Conservation (phyloP, 1,140 invertebrate genomes). For the Drosophila repletoides region DNA sequence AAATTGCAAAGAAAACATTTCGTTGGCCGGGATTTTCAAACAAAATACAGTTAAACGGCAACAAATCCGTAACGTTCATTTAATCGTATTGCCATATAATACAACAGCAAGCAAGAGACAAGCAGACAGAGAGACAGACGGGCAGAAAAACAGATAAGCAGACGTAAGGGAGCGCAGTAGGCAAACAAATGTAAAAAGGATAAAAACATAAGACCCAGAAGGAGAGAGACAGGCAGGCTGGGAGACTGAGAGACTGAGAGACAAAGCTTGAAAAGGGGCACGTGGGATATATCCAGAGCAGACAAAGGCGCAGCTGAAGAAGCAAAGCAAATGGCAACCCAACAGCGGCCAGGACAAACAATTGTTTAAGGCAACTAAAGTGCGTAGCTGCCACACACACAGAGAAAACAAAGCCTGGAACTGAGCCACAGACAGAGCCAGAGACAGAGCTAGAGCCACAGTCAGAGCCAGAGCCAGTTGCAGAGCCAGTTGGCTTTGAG, state of each 20-base stretch:
- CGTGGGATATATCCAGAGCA: constrained; percentile 28
- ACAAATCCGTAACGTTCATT: constrained; percentile 57
- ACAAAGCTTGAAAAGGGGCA: constrained; percentile 25
- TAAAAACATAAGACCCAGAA: constrained; percentile 44
- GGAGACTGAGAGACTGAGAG: no score
- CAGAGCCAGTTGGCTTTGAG: constrained; percentile 21
- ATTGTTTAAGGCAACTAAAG: constrained; percentile 62
- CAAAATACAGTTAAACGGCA: constrained; percentile 36
- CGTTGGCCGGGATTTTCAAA: not conserved
- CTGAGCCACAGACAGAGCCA: constrained; percentile 13
- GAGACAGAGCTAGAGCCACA: constrained; percentile 3
- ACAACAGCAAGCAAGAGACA: constrained; percentile 2
- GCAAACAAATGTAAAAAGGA: constrained; percentile 54
- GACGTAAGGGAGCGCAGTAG: constrained; percentile 17
- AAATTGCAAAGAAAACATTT: constrained; percentile 4
- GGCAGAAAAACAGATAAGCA: constrained; percentile 11
- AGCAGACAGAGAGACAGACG: constrained; percentile 19
- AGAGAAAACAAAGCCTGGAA: constrained; percentile 29
- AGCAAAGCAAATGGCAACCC: constrained; percentile 30
- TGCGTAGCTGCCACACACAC: constrained; percentile 38
- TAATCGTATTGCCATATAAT: constrained; percentile 27
- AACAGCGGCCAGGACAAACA: constrained; percentile 35
- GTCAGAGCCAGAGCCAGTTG: not conserved
- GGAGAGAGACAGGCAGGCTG: not conserved
- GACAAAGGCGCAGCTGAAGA: constrained; percentile 25